These are phyloP conservation scores for Oligia fasciuncula DNA, from an alignment of 2,888 invertebrate species.

Conservation along the genomic window DNA sequence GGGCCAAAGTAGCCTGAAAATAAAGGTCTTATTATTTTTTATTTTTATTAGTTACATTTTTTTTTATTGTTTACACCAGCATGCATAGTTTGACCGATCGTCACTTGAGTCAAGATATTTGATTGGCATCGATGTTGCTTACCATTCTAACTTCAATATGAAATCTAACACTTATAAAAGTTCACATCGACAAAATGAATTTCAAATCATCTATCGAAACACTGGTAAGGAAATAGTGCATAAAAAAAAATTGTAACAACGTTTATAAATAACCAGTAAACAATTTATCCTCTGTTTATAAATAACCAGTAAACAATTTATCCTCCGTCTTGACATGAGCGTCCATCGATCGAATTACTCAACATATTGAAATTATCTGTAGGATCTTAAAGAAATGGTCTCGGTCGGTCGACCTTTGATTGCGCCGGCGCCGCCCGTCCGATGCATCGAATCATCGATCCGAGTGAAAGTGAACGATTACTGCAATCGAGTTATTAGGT, in stretches of 20 bases:
- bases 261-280: constrained; percentile 35
- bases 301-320: constrained; percentile 39
- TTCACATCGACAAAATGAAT: neutral
- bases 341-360: constrained; percentile 45
- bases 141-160: neutral
- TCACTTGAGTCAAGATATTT: neutral
- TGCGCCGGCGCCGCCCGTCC: constrained; percentile 70
- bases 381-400: constrained; percentile 72
- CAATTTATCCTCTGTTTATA: constrained; percentile 15
- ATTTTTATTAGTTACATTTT: neutral
- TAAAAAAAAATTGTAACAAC: constrained; percentile 6
- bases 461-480: constrained; percentile 86
- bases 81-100: neutral
- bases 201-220: neutral
- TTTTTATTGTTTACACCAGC: neutral
- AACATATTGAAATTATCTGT: constrained; percentile 61
- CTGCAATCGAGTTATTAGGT: constrained; percentile 85
- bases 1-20: no score
- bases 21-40: no score
- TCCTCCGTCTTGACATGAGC: constrained; percentile 41
- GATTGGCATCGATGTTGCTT: neutral
- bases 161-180: neutral
- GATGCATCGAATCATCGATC: constrained; percentile 78
- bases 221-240: neutral
- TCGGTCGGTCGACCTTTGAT: constrained; percentile 76